Evolutionary conservation across 2,797 vertebrate genomes (phyloP), one percentile per base, ranked within the genome.

Genomic region (Mareca strepera): DNA sequence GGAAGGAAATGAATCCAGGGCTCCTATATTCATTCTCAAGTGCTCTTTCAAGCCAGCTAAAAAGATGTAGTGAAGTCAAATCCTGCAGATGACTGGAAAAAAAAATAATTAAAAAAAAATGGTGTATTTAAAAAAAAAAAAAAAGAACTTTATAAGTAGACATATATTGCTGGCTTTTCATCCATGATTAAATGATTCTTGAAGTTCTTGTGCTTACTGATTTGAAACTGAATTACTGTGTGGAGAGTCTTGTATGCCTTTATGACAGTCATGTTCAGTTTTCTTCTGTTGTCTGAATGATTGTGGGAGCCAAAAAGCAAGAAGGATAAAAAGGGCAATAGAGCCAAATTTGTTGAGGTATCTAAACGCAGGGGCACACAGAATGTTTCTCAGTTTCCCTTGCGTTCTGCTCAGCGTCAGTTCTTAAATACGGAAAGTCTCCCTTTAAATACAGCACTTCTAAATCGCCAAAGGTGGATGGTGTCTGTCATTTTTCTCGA

Each of bases 401-500:
- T 90, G 23, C 7, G 11, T 0, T 2, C 7, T 67, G n/a, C n/a
- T 84, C 63, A 44, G 0, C 28, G 22, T 9, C 50, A 59, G 12
- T 33, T 56, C 83, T 59, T 39, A 55, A 60, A 55, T 73, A 31
- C 64, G 85, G 48, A 31, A 64, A 29, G 7, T 17, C 28, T 58
- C 48, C 64, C 37, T n/a, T 94, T 23, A 26, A 46, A 18, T 12
- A 8, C 4, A 76, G n/a, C 10, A 4, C 26, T 76, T 48, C 26
- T 79, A 63, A 77, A 43, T 62, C 39, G 29, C 60, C 52, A 44
- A 53, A 28, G 68, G 28, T 48, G 29, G 33, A 17, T 6, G 20
- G 73, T n/a, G 56, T 5, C 83, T 88, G 62, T 76, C 59, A n/a
- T 85, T 93, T 90, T 85, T 82, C 43, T 69, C 52, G 48, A 41